Evolutionary conservation across 2,797 vertebrate species (phyloP).

Genomic region (Semotilus atromaculatus): DNA sequence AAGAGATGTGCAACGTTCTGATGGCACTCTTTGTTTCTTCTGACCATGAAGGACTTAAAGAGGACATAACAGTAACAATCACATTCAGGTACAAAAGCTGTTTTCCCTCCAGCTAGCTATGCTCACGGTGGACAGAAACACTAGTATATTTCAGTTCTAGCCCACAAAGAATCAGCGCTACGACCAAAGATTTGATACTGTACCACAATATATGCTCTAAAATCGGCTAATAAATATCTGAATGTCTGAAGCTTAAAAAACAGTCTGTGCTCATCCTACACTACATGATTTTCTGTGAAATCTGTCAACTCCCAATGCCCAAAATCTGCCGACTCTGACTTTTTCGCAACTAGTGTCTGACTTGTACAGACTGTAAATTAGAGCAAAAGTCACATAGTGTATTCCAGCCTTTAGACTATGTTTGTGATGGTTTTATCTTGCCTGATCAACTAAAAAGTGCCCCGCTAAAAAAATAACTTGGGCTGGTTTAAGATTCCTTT

Average conservation of each 20-base stretch:
- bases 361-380: neutral
- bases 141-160: neutral
- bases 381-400: neutral
- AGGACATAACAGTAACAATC: neutral
- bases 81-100: neutral
- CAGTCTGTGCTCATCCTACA: neutral
- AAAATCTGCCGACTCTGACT: neutral
- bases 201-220: no score
- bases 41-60: neutral
- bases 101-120: neutral
- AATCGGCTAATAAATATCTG: neutral
- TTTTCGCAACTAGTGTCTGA: neutral
- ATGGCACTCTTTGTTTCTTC: neutral
- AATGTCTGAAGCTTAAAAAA: neutral
- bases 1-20: neutral
- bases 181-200: no score
- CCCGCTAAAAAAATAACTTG: neutral
- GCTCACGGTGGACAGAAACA: neutral
- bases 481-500: neutral
- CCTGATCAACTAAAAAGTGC: neutral
- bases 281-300: neutral
- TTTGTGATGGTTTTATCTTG: neutral
- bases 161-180: no score
- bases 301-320: neutral
- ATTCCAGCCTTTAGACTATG: neutral